Evolutionary conservation across 2,888 invertebrate genomes (phyloP).

Genomic region (Desoria tigrina): DNA sequence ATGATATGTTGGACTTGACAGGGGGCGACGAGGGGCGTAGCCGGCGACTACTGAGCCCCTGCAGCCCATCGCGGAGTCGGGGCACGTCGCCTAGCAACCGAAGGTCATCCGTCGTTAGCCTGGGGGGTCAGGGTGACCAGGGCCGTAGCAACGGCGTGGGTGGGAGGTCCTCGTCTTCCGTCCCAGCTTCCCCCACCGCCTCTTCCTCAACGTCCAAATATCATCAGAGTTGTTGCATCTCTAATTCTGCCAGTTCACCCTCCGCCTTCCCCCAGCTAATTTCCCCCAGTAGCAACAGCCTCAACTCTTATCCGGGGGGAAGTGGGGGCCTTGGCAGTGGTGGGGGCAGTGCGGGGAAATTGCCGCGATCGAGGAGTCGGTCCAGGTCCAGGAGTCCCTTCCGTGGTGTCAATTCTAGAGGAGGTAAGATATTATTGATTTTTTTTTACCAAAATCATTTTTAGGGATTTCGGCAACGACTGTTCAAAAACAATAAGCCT

Average conservation of each 20-base stretch:
- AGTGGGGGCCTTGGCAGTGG: background rate
- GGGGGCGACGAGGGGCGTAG: constrained; percentile 22
- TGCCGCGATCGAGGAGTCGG: constrained; percentile 21
- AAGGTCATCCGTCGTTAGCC: constrained; percentile 25
- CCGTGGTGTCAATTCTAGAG: too few species aligned
- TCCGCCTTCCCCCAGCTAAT: constrained; percentile 33
- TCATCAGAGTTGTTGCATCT: constrained; percentile 43
- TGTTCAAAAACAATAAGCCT: too few species aligned
- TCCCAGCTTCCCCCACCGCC: constrained; percentile 38
- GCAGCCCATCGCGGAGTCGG: constrained; percentile 20
- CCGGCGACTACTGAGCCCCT: constrained; percentile 24
- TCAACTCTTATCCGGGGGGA: background rate
- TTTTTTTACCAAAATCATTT: too few species aligned
- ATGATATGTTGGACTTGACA: too few species aligned
- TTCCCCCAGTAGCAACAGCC: constrained; percentile 11
- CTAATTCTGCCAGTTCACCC: constrained; percentile 34
- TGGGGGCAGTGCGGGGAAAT: background rate
- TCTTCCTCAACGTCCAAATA: constrained; percentile 37
- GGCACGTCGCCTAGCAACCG: constrained; percentile 17
- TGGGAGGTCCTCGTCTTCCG: constrained; percentile 25
- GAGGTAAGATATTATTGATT: too few species aligned
- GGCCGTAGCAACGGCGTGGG: too few species aligned
- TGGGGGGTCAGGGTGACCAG: constrained; percentile 1
- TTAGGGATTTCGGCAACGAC: too few species aligned
- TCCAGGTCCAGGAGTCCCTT: constrained; percentile 29